Evolutionary conservation across 2,113 vertebrate genomes (phyloP), one percentile per base, ranked within the genome.

Genomic region (Tachysurus fulvidraco): DNA sequence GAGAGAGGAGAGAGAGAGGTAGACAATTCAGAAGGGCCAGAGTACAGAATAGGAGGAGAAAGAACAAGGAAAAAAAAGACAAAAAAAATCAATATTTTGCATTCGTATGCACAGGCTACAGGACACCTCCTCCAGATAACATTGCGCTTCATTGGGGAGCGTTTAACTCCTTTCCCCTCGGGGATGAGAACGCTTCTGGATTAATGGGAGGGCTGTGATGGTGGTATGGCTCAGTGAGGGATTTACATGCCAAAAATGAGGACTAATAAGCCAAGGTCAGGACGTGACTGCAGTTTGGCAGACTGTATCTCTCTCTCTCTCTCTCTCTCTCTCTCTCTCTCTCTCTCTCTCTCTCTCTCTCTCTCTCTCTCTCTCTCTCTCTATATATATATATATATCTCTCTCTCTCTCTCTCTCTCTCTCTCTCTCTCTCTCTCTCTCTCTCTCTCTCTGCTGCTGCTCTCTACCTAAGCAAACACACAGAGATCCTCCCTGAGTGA

Each of bases 41-140:
- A 92, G 89, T 86, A 79, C 85, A 85, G 79, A 83, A 90, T 88
- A 91, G 91, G 91, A 67, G 46, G 36, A 64, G 46, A 85, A n/a
- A 76, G 21, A 91, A 92, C 89, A 82, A 89, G 85, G 90, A 83
- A 85, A 85, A 87, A 81, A 86, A 92, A 89, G 92, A 89, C 92
- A 86, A 91, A 92, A 90, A 91, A 7, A 92, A 95, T 95, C 93
- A 93, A 95, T 95, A 93, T 41, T 81, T 88, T 91, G 88, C 91
- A 94, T 94, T 94, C 92, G 94, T 93, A 95, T 94, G 94, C 93
- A 93, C 93, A 92, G 85, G 92, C 91, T 90, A 92, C 91, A 92
- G 91, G 89, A 89, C 84, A 88, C 86, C 89, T 91, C 89, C 88
- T 88, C 90, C 91, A 91, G 88, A 93, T 92, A 93, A 84, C 87